Evolutionary conservation across 1,140 invertebrate genomes (phyloP), one percentile per base, ranked within the genome.

Genomic region (Cotesia glomerata): DNA sequence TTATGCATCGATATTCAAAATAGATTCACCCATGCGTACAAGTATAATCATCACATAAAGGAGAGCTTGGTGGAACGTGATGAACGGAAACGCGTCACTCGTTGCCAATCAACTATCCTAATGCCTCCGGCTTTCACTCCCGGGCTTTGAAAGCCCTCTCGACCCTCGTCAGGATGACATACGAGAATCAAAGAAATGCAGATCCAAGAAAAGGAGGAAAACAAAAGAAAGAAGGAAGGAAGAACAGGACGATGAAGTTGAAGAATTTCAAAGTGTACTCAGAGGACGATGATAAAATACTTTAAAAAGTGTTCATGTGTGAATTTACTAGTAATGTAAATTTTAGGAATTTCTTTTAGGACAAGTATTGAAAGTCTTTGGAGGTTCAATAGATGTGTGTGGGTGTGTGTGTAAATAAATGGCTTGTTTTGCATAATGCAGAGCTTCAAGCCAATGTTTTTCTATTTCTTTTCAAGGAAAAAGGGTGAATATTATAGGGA

Each of bases 1-100:
- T 75, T 75, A 72, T 66, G 39, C 74, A 71, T 73, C 74, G 71
- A 75, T 75, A 75, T 72, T 72, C 74, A 72, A 75, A 72, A 59
- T 66, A 74, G 58, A 62, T 54, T 52, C 45, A 18, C 65, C 52
- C n/a, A 69, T 54, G 52, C 7, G 32, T 13, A 39, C 39, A 11
- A 9, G 5, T 45, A 45, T 45, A 45, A 11, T 9, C 39, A 45
- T 45, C 11, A 45, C 11, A 49, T 58, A 72, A 72, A 64, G 51
- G 54, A 69, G n/a, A 64, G 58, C 0, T 66, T 72, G 70, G 65
- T 72, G 51, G 71, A 52, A 66, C 71, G 51, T 65, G 63, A 65
- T 14, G 52, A 61, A 71, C 45, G n/a, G 35, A 72, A 66, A 61
- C 11, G 64, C 52, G 49, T 54, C 52, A 52, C 49, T 59, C 32